phyloP scores from a whole-genome alignment of 2,888 invertebrate genomes.

The Ophonus ardosiacus region DNA sequence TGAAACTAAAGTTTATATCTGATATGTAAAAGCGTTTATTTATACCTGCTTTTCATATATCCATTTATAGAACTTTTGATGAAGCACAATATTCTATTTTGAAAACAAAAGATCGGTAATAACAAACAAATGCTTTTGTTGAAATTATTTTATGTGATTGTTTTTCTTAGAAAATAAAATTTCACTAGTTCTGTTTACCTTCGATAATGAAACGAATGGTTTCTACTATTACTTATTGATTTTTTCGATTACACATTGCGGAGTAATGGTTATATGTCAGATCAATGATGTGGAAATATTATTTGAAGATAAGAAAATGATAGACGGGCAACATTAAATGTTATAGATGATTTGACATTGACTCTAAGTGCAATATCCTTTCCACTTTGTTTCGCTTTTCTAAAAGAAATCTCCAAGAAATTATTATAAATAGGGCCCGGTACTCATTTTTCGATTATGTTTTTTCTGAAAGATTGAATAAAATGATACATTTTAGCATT shows the following conservation, averaged over 20 bases:
- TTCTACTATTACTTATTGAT: background rate
- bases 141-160: background rate
- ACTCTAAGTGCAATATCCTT: background rate
- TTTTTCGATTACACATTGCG: slow-evolving; percentile 8
- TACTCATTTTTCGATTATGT: too few relatives aligned
- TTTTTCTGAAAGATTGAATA: too few relatives aligned
- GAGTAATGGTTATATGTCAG: background rate
- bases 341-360: background rate
- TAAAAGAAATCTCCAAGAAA: background rate
- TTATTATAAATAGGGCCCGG: background rate
- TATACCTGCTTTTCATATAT: background rate
- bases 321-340: slow-evolving; percentile 5
- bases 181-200: background rate
- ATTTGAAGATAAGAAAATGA: background rate
- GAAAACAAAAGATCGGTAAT: background rate
- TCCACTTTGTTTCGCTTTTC: background rate
- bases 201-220: slow-evolving; percentile 21
- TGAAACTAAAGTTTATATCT: background rate
- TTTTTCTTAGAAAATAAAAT: background rate
- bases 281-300: slow-evolving; percentile 26
- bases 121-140: background rate
- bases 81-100: background rate
- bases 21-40: background rate
- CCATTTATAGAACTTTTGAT: background rate
- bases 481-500: too few relatives aligned